Percentiles rank a stretch among this genome's conserved stretches.
phyloP scores from a whole-genome alignment of 2,797 vertebrate species.

The Rhabdophis nuchalis region DNA sequence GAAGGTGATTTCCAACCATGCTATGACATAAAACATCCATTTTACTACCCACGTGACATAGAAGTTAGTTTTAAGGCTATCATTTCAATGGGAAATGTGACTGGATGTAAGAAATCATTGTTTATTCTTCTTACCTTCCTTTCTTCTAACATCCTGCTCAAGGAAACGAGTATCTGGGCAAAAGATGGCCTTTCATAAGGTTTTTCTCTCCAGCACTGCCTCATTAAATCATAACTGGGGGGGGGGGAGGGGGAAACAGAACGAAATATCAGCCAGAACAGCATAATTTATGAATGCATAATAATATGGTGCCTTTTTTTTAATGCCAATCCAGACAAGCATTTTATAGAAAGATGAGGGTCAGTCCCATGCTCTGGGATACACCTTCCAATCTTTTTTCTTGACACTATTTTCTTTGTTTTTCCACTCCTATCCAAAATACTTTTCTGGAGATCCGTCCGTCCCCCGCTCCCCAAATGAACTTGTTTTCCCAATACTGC shows the following conservation, averaged over 20 bases:
- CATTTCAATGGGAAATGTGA: not conserved
- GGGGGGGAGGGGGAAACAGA: constrained; percentile 38
- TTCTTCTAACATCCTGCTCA: constrained; percentile 85
- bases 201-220: constrained; percentile 85
- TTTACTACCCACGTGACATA: not conserved
- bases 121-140: constrained; percentile 75
- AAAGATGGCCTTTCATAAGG: constrained; percentile 86
- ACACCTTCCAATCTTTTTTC: not conserved
- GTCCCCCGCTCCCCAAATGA: not conserved
- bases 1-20: not conserved
- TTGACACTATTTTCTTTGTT: not conserved
- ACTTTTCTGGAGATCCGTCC: not conserved
- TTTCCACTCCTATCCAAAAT: not conserved
- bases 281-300: not conserved
- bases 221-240: constrained; percentile 82
- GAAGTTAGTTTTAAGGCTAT: not conserved
- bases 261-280: not conserved
- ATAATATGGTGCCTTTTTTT: too few species aligned
- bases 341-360: not conserved
- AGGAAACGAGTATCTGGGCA: constrained; percentile 80
- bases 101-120: not conserved
- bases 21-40: not conserved
- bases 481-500: not conserved
- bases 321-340: not conserved
- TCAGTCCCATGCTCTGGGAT: too few species aligned